Evolutionary conservation across 2,888 invertebrate species (phyloP).

Genomic region (Polietes domitor): DNA sequence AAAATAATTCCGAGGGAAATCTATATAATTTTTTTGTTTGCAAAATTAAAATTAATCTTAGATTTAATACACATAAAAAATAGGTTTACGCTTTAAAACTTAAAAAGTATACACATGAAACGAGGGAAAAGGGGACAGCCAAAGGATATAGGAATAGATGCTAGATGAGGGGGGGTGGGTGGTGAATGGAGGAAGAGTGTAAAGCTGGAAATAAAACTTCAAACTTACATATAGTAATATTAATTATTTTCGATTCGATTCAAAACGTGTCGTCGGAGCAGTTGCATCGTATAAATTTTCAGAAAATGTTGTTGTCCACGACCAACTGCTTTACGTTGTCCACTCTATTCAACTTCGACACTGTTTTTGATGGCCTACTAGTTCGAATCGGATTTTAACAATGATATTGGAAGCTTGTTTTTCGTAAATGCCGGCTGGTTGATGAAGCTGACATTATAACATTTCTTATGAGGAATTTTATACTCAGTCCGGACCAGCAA

Average conservation of each 20-base stretch:
- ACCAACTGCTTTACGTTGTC: slow-evolving; percentile 5
- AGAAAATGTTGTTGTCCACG: not conserved
- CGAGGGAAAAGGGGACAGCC: not conserved
- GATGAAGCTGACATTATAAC: not conserved
- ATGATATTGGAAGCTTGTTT: not conserved
- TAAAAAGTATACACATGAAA: slow-evolving; percentile 32
- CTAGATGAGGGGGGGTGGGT: not conserved
- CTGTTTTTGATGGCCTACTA: not conserved
- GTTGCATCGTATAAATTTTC: not conserved
- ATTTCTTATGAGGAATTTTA: slow-evolving; percentile 11
- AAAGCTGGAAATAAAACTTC: not conserved
- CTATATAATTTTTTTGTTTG: not conserved
- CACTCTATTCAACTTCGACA: not conserved
- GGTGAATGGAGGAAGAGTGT: not conserved
- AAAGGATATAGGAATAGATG: not conserved
- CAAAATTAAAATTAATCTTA: slow-evolving; percentile 42
- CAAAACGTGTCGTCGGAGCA: not conserved
- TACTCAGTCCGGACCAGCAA: not conserved
- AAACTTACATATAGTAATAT: not conserved
- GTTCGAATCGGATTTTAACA: not conserved
- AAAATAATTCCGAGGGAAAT: not conserved
- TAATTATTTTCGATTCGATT: not conserved
- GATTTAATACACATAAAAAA: slow-evolving; percentile 36
- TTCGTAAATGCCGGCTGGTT: not conserved
- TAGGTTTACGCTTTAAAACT: slow-evolving; percentile 48